Conservation (phyloP, 2,888 invertebrate genomes). For the Agonopterix heracliana region DNA sequence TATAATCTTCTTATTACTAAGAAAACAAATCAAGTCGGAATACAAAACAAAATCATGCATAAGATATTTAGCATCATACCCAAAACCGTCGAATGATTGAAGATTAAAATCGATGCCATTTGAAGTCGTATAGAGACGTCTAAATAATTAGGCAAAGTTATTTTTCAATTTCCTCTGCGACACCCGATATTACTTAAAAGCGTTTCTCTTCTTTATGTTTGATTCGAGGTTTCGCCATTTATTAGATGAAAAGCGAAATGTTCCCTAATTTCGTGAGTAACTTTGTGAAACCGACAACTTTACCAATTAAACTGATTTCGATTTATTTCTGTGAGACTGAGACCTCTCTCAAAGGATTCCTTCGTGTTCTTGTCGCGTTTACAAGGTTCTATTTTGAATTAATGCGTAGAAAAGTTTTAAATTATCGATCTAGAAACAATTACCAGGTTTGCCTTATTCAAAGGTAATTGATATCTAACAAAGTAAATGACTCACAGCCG, state of each 20-base stretch:
- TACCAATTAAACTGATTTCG: conserved; percentile 56
- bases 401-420: no score
- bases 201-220: conserved; percentile 25
- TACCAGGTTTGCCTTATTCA: no score
- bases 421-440: no score
- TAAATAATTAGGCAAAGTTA: conserved; percentile 23
- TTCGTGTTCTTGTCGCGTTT: background rate
- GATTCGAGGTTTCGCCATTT: conserved; percentile 38
- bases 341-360: conserved; percentile 26
- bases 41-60: no score
- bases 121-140: background rate
- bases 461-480: no score
- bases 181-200: conserved; percentile 16
- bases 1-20: no score
- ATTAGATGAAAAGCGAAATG: conserved; percentile 38
- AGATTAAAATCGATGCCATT: no score
- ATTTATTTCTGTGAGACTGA: conserved; percentile 31
- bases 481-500: no score
- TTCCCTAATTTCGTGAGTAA: conserved; percentile 41
- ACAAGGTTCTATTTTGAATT: no score
- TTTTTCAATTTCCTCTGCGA: conserved; percentile 19
- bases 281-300: conserved; percentile 43
- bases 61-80: no score
- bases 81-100: no score
- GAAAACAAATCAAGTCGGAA: no score